Percentiles rank a stretch among this genome's conserved stretches.
Conservation (phyloP, 2,797 vertebrate species). For the Nannoperca australis region DNA sequence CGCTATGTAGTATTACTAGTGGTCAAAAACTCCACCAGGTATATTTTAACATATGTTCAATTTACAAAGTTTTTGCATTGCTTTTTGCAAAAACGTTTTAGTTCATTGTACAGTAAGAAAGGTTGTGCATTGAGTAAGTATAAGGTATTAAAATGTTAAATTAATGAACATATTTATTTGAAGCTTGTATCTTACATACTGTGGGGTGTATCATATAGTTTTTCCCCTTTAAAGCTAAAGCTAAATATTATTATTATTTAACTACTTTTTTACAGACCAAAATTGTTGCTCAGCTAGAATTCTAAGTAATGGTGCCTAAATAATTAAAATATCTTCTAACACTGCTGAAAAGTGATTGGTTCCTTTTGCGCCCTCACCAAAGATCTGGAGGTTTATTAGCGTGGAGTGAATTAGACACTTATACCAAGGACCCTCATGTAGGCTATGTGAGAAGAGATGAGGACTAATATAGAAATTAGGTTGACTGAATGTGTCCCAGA, state of each 20-base stretch:
- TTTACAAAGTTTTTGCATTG: neutral
- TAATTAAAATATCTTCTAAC: conserved; percentile 7
- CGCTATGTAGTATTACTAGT: neutral
- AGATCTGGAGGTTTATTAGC: conserved; percentile 44
- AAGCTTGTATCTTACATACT: neutral
- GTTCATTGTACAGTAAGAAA: neutral
- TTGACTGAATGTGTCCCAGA: conserved; percentile 78
- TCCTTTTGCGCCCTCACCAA: conserved; percentile 12
- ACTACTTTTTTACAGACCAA: neutral
- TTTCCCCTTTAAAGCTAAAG: neutral
- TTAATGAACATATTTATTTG: neutral
- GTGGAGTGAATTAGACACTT: conserved; percentile 44
- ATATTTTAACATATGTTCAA: neutral
- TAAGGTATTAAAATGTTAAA: neutral
- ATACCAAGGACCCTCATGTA: conserved; percentile 70
- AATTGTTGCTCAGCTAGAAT: neutral
- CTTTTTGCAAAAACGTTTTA: too few relatives aligned
- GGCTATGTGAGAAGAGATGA: conserved; percentile 70
- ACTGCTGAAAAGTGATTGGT: conserved; percentile 2
- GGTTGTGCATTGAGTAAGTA: neutral
- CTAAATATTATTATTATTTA: too few relatives aligned
- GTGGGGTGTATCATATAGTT: neutral
- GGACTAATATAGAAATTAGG: conserved; percentile 84
- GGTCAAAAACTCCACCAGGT: neutral
- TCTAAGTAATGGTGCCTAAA: neutral